Evolutionary conservation across 2,797 vertebrate genomes (phyloP).

Genomic region (Lepilemur septentrionalis): DNA sequence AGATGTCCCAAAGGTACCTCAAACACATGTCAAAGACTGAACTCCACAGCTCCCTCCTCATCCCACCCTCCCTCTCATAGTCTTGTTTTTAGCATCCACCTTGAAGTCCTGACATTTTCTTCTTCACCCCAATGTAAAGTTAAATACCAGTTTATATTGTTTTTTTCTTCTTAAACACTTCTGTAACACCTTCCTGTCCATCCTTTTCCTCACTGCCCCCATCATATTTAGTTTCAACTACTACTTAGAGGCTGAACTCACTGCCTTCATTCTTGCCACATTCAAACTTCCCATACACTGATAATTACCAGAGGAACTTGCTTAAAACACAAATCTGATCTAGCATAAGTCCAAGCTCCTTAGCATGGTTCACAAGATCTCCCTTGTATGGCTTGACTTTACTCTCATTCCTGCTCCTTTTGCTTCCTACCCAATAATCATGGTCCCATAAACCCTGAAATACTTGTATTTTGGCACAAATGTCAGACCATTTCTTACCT

Average conservation of each 20-base stretch:
- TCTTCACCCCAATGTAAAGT: background rate
- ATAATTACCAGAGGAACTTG: background rate
- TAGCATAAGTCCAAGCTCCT: background rate
- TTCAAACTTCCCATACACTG: background rate
- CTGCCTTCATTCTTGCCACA: background rate
- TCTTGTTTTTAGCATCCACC: background rate
- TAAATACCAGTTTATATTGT: background rate
- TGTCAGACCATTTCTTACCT: background rate
- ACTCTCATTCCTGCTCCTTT: background rate
- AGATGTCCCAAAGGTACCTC: background rate
- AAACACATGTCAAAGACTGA: background rate
- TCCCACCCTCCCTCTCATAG: background rate
- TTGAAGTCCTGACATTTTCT: background rate
- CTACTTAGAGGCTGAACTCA: background rate
- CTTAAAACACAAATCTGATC: background rate
- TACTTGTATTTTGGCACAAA: background rate
- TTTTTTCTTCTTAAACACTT: background rate
- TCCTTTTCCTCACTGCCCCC: background rate
- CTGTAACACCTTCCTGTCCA: background rate
- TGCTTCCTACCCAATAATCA: background rate
- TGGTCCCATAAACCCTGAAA: background rate
- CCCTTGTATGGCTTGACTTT: background rate
- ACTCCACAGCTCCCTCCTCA: background rate
- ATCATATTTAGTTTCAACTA: background rate
- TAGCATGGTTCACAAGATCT: background rate